phyloP scores from a whole-genome alignment of 2,113 vertebrate species.

The Panthera tigris region DNA sequence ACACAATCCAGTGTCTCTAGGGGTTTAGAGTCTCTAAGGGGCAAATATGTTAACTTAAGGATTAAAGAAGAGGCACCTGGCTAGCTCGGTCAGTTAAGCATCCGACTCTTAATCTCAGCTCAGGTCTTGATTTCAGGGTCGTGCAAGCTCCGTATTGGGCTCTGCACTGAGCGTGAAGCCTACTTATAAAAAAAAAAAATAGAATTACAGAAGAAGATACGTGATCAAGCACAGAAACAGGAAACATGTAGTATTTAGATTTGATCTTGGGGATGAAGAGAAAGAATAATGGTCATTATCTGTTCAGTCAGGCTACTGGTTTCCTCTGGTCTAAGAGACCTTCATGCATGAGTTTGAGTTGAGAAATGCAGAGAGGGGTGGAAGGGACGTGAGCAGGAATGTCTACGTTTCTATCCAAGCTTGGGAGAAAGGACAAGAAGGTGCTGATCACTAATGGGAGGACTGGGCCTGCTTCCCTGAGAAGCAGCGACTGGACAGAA shows the following conservation, averaged over 20 bases:
- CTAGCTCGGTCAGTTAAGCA: too few species aligned
- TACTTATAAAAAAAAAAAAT: too few species aligned
- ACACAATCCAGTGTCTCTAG: not conserved
- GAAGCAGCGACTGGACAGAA: not conserved
- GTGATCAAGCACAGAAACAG: not conserved
- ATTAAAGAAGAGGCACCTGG: not conserved
- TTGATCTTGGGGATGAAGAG: not conserved
- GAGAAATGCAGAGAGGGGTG: not conserved
- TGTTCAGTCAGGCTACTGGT: not conserved
- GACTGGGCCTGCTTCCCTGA: not conserved
- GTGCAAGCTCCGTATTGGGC: too few species aligned
- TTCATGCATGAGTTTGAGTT: not conserved
- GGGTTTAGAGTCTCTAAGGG: not conserved
- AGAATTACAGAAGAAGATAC: not conserved
- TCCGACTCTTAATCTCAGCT: too few species aligned
- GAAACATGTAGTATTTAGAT: not conserved
- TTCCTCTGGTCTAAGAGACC: not conserved
- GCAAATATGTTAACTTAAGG: not conserved
- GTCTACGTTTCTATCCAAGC: not conserved
- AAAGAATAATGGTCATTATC: not conserved
- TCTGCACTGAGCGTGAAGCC: too few species aligned
- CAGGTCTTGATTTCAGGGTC: too few species aligned
- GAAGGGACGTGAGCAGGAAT: not conserved
- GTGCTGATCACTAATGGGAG: not conserved
- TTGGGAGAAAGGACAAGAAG: not conserved